Evolutionary conservation across 2,797 vertebrate species (phyloP).

Genomic region (Falco cherrug): DNA sequence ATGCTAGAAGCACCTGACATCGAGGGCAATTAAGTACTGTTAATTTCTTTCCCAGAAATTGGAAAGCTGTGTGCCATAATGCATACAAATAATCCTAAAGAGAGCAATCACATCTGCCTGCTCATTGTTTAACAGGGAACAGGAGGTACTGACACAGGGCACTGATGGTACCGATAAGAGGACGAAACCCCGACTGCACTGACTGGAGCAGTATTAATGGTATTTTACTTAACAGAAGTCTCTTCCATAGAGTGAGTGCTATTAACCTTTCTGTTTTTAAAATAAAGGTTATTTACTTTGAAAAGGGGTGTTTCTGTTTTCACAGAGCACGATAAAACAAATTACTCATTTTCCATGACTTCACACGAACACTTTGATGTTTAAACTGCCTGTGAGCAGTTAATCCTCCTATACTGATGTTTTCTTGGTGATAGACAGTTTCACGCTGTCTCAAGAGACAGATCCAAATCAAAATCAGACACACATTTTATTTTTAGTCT

Average conservation of each 20-base stretch:
- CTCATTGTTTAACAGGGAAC: slow-evolving; percentile 51
- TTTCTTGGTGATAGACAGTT: slow-evolving; percentile 51
- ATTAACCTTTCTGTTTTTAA: slow-evolving; percentile 65
- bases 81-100: slow-evolving; percentile 24
- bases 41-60: slow-evolving; percentile 54
- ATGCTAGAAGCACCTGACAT: background rate
- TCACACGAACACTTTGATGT: slow-evolving; percentile 64
- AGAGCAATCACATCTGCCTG: slow-evolving; percentile 20
- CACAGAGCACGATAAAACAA: slow-evolving; percentile 68
- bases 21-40: slow-evolving; percentile 34
- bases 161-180: slow-evolving; percentile 55
- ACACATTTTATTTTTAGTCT: slow-evolving; percentile 68
- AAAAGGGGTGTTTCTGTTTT: slow-evolving; percentile 45
- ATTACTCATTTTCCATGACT: slow-evolving; percentile 74
- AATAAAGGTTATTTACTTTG: slow-evolving; percentile 68
- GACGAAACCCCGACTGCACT: slow-evolving; percentile 5
- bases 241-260: background rate
- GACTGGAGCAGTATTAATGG: background rate
- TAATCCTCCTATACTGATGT: slow-evolving; percentile 70
- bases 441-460: slow-evolving; percentile 26
- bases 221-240: slow-evolving; percentile 63
- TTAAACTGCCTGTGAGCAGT: slow-evolving; percentile 72
- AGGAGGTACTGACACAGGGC: slow-evolving; percentile 33
- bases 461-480: slow-evolving; percentile 72
- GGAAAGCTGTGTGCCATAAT: slow-evolving; percentile 35